Conservation (phyloP, 2,888 invertebrate genomes). For the Oegoconia quadripuncta region DNA sequence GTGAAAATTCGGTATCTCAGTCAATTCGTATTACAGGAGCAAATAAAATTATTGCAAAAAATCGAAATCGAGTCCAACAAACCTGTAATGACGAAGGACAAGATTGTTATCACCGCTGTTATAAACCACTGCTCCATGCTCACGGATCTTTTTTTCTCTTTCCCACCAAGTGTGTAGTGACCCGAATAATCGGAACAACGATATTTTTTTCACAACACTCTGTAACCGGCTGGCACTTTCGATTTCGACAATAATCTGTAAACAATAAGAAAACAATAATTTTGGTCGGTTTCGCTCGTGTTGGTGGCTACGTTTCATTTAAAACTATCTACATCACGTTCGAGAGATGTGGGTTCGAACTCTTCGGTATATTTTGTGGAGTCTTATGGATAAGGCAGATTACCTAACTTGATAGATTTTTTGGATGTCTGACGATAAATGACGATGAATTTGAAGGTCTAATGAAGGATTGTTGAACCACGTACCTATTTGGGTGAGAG, state of each 20-base stretch:
- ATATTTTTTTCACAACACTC: not conserved
- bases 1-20: too few relatives aligned
- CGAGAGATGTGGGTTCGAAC: too few relatives aligned
- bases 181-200: not conserved
- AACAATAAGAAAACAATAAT: conserved; percentile 1
- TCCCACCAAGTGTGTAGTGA: not conserved
- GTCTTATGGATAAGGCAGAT: too few relatives aligned
- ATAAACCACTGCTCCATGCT: conserved; percentile 48
- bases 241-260: not conserved
- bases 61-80: conserved; percentile 26
- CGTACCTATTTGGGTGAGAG: too few relatives aligned
- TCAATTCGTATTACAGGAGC: too few relatives aligned
- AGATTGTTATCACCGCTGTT: conserved; percentile 38
- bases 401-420: too few relatives aligned
- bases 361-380: too few relatives aligned
- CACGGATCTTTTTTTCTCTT: conserved; percentile 22
- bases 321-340: not conserved
- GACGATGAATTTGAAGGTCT: too few relatives aligned
- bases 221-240: not conserved
- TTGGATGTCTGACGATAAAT: too few relatives aligned
- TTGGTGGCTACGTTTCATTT: too few relatives aligned
- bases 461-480: too few relatives aligned
- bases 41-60: not conserved
- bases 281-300: not conserved
- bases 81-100: conserved; percentile 58